Evolutionary conservation across 2,888 invertebrate genomes (phyloP).

Genomic region (Euzophera pinguis): DNA sequence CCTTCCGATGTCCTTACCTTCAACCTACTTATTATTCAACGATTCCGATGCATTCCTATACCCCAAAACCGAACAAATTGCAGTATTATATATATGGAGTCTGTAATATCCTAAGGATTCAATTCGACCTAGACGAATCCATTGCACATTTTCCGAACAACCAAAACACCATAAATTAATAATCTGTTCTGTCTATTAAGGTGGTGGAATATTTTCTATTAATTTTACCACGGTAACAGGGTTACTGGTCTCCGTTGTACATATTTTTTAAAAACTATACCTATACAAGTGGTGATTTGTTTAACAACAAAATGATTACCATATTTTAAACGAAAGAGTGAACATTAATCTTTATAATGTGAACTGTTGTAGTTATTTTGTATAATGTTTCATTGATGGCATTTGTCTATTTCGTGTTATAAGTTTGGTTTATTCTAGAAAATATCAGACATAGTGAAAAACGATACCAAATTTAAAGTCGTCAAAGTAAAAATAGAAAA

Average conservation of each 20-base stretch:
- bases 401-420: too few relatives aligned
- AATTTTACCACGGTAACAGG: slow-evolving; percentile 64
- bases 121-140: slow-evolving; percentile 16
- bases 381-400: too few relatives aligned
- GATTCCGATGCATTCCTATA: slow-evolving; percentile 20
- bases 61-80: background rate
- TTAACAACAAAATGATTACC: slow-evolving; percentile 35
- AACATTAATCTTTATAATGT: slow-evolving; percentile 10
- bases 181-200: slow-evolving; percentile 65
- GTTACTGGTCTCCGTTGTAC: slow-evolving; percentile 60
- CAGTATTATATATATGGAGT: background rate
- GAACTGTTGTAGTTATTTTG: background rate
- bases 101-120: background rate
- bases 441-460: too few relatives aligned
- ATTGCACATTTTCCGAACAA: slow-evolving; percentile 45
- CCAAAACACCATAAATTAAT: slow-evolving; percentile 44
- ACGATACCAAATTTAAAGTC: too few relatives aligned
- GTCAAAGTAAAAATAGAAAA: too few relatives aligned
- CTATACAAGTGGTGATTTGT: slow-evolving; percentile 54
- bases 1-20: slow-evolving; percentile 38
- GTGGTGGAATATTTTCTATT: slow-evolving; percentile 65
- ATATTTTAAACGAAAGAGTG: slow-evolving; percentile 19
- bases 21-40: slow-evolving; percentile 25
- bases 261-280: slow-evolving; percentile 36
- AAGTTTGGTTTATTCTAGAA: too few relatives aligned